Conservation (phyloP, 2,797 vertebrate species). For the Acrossocheilus wenchowensis region DNA sequence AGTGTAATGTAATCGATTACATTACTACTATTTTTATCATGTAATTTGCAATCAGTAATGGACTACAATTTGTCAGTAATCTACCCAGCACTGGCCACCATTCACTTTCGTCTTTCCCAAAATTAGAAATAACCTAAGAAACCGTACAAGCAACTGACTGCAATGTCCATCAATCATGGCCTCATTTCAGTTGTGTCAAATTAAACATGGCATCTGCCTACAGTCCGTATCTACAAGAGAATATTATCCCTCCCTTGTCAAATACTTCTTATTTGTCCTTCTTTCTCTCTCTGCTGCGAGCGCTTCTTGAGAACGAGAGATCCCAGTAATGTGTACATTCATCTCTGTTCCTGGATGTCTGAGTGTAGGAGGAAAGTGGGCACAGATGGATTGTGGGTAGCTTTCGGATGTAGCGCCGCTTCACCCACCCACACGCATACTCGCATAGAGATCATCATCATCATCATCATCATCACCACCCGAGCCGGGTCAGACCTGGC, state of each 20-base stretch:
- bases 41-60: too few species aligned
- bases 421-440: conserved; percentile 52
- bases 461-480: background rate
- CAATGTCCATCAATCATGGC: background rate
- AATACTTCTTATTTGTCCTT: background rate
- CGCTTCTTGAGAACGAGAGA: background rate
- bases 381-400: conserved; percentile 56
- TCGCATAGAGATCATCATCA: conserved; percentile 28
- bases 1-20: too few species aligned
- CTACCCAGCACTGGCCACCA: background rate
- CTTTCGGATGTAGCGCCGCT: conserved; percentile 32
- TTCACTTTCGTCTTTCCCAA: background rate
- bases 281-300: background rate
- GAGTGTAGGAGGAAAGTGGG: conserved; percentile 33
- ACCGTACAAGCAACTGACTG: background rate
- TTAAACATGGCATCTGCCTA: background rate
- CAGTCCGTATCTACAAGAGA: background rate
- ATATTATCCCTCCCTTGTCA: background rate
- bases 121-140: background rate
- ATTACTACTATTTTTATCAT: too few species aligned
- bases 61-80: too few species aligned
- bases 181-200: background rate
- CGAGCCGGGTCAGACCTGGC: conserved; percentile 18
- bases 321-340: background rate
- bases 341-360: conserved; percentile 21